Base-by-base conservation (phyloP, 2,113 vertebrate species). In the Gavia stellata region DNA sequence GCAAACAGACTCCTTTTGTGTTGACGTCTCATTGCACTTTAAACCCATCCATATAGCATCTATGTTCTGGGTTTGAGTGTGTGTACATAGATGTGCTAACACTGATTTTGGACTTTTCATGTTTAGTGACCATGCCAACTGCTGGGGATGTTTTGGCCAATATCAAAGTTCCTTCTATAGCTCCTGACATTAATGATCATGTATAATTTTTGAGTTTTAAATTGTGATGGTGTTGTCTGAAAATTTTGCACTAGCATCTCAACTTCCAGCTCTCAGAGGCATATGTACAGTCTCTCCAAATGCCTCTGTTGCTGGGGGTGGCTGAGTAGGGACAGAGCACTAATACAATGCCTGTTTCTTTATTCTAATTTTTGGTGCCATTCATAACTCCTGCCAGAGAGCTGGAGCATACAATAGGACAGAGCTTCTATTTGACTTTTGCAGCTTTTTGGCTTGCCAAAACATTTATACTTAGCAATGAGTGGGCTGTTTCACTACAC, bases 21-120 rank as follows among this genome's bases (percentile, higher is more conserved):
- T 7, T 62, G 56, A 24, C 16, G 71, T 75, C 24, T 79, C 14
- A 26, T 31, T 80, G 14, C 5, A 11, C 12, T 86, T 68, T 20
- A 89, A 73, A 25, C 19, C 10, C 29, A 19, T 59, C 24, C 18
- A 29, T 34, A 14, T 12, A 59, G 36, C 10, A 68, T 42, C 67
- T 53, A 6, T 28, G 29, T n/a, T 31, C 31, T 58, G 47, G 12
- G 6, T 50, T 84, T 67, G 28, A 6, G 5, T 47, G 13, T 19
- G 6, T 6, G 7, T 56, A 4, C 4, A 2, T 4, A 25, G 20
- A 44, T 1, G 4, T n/a, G 47, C 31, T 47, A 44, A 33, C 24
- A 2, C 12, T 61, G 44, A 45, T 67, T 86, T 80, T 10, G 49
- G 24, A 18, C 14, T 70, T 70, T 26, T 17, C 84, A 24, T 47